Evolutionary conservation across 1,140 invertebrate genomes (phyloP), one percentile per base, ranked within the genome.

Genomic region (Brachionus sp.): DNA sequence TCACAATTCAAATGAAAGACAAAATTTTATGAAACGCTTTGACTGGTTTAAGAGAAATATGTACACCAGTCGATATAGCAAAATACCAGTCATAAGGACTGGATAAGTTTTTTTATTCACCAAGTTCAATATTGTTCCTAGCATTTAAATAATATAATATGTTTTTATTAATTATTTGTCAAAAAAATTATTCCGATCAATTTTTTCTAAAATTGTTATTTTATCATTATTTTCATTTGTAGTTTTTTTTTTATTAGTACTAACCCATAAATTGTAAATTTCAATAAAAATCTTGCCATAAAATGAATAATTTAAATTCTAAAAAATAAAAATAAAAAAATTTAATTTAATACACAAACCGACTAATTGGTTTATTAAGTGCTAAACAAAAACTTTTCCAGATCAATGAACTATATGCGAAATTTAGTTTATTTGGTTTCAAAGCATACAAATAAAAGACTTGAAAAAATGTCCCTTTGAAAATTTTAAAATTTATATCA

Each of bases 11-110:
- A 73, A 73, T 19, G 37, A 42, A 3, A 73, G 10, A 39, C 33
- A 35, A 19, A 73, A 66, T 66, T 66, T 66, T 33, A 66, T 66
- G 64, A 66, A 73, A 19, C 33, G 68, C 13, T 73, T 73, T 16
- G 68, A 73, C 12, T 73, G 68, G 68, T 42, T 39, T 10, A 73
- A 73, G 39, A 73, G 68, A 73, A 73, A 73, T 6, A 73, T 73
- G 68, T 39, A 39, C 16, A 39, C 68, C 33, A 73, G 68, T 7
- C 33, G 68, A 39, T 73, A 73, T 42, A 73, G 37, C 68, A 73
- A 73, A 73, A 42, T 73, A 39, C 68, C 68, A 39, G 37, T 73
- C 16, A 73, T 73, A 7, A 37, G 68, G n/a, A 73, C 68, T 39
- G 68, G 68, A 10, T 73, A 73, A 73, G 39, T n/a, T 16, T 19